Percentiles rank a stretch among this genome's conserved stretches.
phyloP scores from a whole-genome alignment of 2,888 invertebrate genomes.

The Cordilura impudica region DNA sequence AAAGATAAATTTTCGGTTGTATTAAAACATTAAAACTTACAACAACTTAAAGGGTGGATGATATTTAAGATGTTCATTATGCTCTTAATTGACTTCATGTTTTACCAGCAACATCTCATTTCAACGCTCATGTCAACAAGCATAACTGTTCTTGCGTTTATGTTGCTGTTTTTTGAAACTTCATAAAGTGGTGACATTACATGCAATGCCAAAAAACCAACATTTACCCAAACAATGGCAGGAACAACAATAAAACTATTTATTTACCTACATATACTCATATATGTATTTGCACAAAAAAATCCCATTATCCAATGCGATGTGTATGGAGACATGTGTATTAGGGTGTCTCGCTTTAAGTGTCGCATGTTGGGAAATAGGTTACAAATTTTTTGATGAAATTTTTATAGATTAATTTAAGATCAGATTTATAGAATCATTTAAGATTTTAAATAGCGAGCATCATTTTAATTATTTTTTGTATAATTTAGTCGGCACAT shows the following conservation, averaged over 20 bases:
- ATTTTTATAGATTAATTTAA: no score
- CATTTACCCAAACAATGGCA: constrained; percentile 27
- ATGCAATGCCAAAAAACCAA: constrained; percentile 25
- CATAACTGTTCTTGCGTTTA: background rate
- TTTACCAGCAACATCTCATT: constrained; percentile 21
- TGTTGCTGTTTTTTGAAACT: constrained; percentile 30
- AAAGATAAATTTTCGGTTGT: no score
- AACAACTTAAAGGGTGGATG: background rate
- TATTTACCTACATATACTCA: background rate
- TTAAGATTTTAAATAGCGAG: no score
- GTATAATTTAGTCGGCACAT: no score
- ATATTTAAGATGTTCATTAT: constrained; percentile 9
- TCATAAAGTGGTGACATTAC: constrained; percentile 49
- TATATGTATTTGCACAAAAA: no score
- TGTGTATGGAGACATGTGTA: no score
- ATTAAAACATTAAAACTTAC: background rate
- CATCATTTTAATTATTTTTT: no score
- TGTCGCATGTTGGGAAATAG: no score
- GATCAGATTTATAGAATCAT: no score
- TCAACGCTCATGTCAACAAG: constrained; percentile 14
- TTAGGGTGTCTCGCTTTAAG: no score
- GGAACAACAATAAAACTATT: background rate
- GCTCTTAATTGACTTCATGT: constrained; percentile 34
- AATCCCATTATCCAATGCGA: no score
- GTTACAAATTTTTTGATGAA: no score